Evolutionary conservation across 2,888 invertebrate species (phyloP), one percentile per base, ranked within the genome.

Genomic region (Amblyjoppa proteus): DNA sequence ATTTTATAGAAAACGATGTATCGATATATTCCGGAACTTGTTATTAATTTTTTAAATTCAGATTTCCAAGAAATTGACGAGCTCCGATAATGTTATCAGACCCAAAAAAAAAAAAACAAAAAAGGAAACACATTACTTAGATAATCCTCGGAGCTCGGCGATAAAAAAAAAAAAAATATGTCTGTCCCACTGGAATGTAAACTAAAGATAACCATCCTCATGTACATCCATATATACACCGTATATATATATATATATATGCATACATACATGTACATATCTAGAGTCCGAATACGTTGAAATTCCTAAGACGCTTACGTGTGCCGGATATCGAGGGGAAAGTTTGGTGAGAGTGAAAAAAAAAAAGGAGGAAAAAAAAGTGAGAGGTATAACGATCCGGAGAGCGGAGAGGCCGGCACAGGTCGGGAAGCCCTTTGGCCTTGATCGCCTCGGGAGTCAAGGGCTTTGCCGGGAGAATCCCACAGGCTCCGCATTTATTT

Each of bases 401-500:
- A 61, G 38, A 66, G 31, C 58, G 4, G 25, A 25, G 58, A 70
- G 53, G n/a, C 75, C 41, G 71, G 45, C 45, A 45, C 45, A 51
- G 7, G 41, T 66, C n/a, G 49, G 70, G 56, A 71, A 75, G 64
- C 70, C 75, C 82, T 82, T 79, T 68, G 41, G 74, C 51, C 78
- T 66, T 25, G 85, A 76, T 61, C 51, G 51, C 56, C 74, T 49
- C 78, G 66, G 75, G 45, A 81, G 77, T 80, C 73, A 83, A 88
- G 87, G 82, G 83, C 82, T 82, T 82, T 66, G 45, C 64, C 53
- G 70, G 53, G 41, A n/a, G 56, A 41, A 61, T 4, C 75, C 9
- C 51, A 7, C 31, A 7, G 73, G 61, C 81, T 61, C 84, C 34
- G 82, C 83, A 88, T 89, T 90, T 90, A 90, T 92, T 91, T 90